Percentiles rank a stretch among this genome's conserved stretches.
Conservation (phyloP, 1,140 invertebrate genomes). For the Papilio xuthus region DNA sequence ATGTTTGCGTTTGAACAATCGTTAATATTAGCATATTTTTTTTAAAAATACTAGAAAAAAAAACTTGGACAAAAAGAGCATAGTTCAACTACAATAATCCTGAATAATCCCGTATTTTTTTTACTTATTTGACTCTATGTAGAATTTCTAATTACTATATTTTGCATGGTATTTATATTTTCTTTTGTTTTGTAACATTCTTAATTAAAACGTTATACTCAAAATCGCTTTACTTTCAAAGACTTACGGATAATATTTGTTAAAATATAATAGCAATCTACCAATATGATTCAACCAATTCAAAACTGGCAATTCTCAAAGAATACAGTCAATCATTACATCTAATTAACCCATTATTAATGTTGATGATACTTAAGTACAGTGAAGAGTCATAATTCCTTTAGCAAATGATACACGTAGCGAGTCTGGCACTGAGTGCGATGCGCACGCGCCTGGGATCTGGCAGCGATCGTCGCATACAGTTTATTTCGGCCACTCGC, state of each 20-base stretch:
- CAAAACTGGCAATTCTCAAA: neutral
- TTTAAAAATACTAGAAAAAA: too few species aligned
- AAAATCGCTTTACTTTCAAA: neutral
- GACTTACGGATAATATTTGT: neutral
- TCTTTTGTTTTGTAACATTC: too few species aligned
- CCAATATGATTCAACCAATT: neutral
- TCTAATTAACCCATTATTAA: constrained; percentile 21
- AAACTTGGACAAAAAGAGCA: too few species aligned
- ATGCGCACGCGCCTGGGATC: constrained; percentile 51
- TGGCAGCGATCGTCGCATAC: constrained; percentile 58
- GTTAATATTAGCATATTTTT: neutral
- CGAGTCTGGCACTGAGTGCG: constrained; percentile 38
- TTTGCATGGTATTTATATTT: neutral
- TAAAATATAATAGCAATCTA: neutral
- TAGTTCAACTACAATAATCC: too few species aligned
- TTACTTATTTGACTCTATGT: neutral
- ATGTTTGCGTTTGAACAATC: neutral
- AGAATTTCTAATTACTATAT: neutral
- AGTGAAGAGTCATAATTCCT: neutral
- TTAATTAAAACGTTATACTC: too few species aligned
- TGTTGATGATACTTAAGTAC: neutral
- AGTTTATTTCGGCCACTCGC: constrained; percentile 65
- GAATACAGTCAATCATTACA: neutral
- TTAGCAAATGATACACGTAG: constrained; percentile 31
- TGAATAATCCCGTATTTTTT: too few species aligned